Evolutionary conservation across 2,888 invertebrate species (phyloP).

Genomic region (Caenorhabditis sp.): DNA sequence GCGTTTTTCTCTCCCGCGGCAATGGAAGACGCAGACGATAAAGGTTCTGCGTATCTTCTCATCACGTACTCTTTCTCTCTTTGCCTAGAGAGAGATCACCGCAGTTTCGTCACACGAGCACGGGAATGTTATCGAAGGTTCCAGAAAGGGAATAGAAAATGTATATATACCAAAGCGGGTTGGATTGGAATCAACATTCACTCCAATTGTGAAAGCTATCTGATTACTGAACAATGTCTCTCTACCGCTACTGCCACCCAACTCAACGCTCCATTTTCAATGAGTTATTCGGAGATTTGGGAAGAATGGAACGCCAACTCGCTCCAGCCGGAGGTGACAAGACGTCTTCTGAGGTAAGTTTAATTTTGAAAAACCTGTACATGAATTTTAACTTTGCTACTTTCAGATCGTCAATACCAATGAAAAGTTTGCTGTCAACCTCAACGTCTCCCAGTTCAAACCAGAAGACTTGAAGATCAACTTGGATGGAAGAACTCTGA

Average conservation of each 20-base stretch:
- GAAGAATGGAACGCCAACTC: slow-evolving; percentile 24
- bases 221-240: slow-evolving; percentile 28
- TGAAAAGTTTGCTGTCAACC: slow-evolving; percentile 25
- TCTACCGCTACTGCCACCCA: slow-evolving; percentile 41
- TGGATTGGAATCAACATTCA: neutral
- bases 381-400: neutral
- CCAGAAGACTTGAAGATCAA: slow-evolving; percentile 42
- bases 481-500: slow-evolving; percentile 39
- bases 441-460: slow-evolving; percentile 45
- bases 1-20: neutral
- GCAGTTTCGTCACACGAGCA: neutral
- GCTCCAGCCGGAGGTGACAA: neutral
- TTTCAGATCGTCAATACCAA: slow-evolving; percentile 37
- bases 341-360: slow-evolving; percentile 35
- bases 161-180: slow-evolving; percentile 18
- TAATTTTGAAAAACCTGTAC: neutral
- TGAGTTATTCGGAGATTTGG: slow-evolving; percentile 41
- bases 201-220: neutral
- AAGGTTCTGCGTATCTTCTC: slow-evolving; percentile 6
- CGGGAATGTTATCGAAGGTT: slow-evolving; percentile 27
- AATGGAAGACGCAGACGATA: slow-evolving; percentile 26
- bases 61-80: slow-evolving; percentile 11
- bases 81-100: neutral
- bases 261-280: slow-evolving; percentile 29
- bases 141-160: slow-evolving; percentile 24